Evolutionary conservation across 1,140 invertebrate species (phyloP).

Genomic region (Micrasema minimum): DNA sequence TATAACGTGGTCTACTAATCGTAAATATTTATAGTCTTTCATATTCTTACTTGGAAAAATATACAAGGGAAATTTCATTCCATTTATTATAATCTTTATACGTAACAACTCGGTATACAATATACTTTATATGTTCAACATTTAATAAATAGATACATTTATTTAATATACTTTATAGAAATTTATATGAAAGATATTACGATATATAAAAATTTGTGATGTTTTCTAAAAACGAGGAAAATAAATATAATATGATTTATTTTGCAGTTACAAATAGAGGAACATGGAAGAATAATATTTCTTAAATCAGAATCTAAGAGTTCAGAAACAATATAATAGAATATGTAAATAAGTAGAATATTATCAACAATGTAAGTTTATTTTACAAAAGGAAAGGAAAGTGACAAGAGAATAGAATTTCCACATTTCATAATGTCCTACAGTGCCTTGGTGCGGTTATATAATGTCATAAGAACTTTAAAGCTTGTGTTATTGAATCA

Average conservation of each 20-base stretch:
- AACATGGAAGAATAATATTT: conserved; percentile 11
- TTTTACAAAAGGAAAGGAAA: too few relatives aligned
- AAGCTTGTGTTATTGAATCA: conserved; percentile 54
- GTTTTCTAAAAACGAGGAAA: conserved; percentile 11
- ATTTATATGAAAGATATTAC: conserved; percentile 40
- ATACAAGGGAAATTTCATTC: conserved; percentile 49
- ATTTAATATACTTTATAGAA: conserved; percentile 41
- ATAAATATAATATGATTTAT: conserved; percentile 5
- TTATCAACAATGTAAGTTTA: too few relatives aligned
- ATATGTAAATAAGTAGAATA: too few relatives aligned
- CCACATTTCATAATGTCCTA: conserved; percentile 39
- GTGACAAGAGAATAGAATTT: conserved; percentile 14
- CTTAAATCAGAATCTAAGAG: too few relatives aligned
- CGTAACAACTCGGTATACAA: conserved; percentile 48
- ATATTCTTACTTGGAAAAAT: conserved; percentile 49
- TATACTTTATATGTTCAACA: conserved; percentile 50
- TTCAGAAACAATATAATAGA: conserved; percentile 1
- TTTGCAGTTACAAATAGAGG: conserved; percentile 8
- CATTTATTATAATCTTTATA: conserved; percentile 42
- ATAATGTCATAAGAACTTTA: conserved; percentile 54
- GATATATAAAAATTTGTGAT: conserved; percentile 30
- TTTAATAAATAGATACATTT: conserved; percentile 49
- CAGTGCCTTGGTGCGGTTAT: conserved; percentile 53
- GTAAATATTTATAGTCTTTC: conserved; percentile 43
- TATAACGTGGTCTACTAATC: conserved; percentile 4